phyloP scores from a whole-genome alignment of 2,888 invertebrate genomes.

The Hydrotaea cyrtoneurina region DNA sequence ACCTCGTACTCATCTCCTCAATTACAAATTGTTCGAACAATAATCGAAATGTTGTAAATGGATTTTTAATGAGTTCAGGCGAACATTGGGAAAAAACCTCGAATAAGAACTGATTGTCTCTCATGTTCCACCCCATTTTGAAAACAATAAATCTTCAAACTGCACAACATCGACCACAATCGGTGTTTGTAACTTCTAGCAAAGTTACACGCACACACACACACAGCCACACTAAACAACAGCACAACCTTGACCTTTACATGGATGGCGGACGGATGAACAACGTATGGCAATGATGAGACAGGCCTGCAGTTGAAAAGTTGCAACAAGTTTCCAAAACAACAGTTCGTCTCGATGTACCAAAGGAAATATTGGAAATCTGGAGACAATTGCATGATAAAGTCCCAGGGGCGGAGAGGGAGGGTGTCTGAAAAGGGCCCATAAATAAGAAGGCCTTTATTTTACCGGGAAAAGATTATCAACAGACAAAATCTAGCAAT shows the following conservation, averaged over 20 bases:
- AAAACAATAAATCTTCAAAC: neutral
- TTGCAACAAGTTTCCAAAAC: slow-evolving; percentile 54
- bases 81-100: no score
- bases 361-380: neutral
- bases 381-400: no score
- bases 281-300: slow-evolving; percentile 28
- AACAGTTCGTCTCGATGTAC: neutral
- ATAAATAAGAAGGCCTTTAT: no score
- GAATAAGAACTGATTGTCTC: no score
- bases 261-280: slow-evolving; percentile 5
- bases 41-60: neutral
- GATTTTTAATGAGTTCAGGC: slow-evolving; percentile 12
- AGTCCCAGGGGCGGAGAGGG: no score
- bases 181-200: neutral
- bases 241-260: slow-evolving; percentile 63
- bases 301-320: slow-evolving; percentile 36
- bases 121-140: neutral
- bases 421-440: no score
- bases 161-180: neutral
- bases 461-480: no score
- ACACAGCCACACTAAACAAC: neutral
- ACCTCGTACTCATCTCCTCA: no score
- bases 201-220: neutral
- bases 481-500: no score
- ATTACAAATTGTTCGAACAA: neutral